These are phyloP conservation scores for Venusia cambrica DNA, from an alignment of 2,888 invertebrate genomes.

Conservation along the genomic window DNA sequence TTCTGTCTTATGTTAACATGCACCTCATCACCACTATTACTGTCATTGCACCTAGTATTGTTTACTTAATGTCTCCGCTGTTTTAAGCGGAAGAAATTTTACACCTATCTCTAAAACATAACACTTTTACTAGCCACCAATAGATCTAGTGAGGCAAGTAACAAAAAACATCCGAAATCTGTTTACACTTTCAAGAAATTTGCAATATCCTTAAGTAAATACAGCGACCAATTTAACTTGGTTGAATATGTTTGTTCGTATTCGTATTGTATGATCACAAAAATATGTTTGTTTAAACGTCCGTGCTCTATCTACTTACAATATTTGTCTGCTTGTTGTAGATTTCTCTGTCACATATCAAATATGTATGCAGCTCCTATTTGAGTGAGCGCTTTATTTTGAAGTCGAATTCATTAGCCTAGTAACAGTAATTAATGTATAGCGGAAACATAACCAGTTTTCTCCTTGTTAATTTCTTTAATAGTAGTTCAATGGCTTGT, in stretches of 20 bases:
- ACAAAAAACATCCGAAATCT: conserved; percentile 54
- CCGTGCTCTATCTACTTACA: conserved; percentile 32
- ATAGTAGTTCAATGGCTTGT: conserved; percentile 20
- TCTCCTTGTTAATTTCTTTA: conserved; percentile 20
- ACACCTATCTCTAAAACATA: conserved; percentile 32
- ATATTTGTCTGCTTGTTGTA: conserved; percentile 23
- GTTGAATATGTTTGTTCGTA: conserved; percentile 45
- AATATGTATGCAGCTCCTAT: conserved; percentile 3
- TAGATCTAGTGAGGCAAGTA: conserved; percentile 51
- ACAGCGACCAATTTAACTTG: conserved; percentile 48
- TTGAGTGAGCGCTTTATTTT: conserved; percentile 9
- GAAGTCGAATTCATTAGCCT: conserved; percentile 12
- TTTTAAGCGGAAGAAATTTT: too few relatives aligned
- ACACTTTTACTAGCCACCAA: conserved; percentile 52
- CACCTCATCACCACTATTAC: too few relatives aligned
- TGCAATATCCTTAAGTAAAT: conserved; percentile 62
- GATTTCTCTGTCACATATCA: conserved; percentile 21
- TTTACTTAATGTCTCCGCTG: too few relatives aligned
- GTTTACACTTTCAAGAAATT: conserved; percentile 73
- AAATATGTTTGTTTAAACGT: conserved; percentile 31
- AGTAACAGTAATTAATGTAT: conserved; percentile 11
- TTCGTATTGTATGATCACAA: too few relatives aligned
- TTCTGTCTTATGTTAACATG: too few relatives aligned
- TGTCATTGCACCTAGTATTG: too few relatives aligned
- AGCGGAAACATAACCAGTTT: conserved; percentile 12